Evolutionary conservation across 2,888 invertebrate species (phyloP).

Genomic region (Chrysolina americana): DNA sequence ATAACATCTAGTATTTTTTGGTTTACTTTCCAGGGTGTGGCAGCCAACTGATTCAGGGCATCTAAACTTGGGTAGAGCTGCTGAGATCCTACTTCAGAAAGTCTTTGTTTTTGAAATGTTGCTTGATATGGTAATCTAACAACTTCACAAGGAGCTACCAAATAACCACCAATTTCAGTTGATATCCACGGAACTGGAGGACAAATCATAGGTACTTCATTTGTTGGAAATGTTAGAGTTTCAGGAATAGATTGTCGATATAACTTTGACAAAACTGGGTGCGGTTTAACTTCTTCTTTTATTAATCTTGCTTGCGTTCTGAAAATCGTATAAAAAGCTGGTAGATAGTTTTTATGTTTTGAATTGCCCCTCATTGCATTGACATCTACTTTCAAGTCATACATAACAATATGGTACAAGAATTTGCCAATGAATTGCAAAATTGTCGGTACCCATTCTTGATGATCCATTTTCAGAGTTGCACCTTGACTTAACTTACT

Average conservation of each 20-base stretch:
- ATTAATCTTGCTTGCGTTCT: constrained; percentile 77
- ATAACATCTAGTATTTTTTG: constrained; percentile 72
- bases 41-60: constrained; percentile 92
- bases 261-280: constrained; percentile 82
- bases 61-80: constrained; percentile 89
- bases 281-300: constrained; percentile 84
- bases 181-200: constrained; percentile 92
- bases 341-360: constrained; percentile 74
- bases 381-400: constrained; percentile 87
- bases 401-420: constrained; percentile 88
- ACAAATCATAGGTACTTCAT: constrained; percentile 81
- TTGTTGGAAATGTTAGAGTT: constrained; percentile 80
- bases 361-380: constrained; percentile 76
- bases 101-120: constrained; percentile 76
- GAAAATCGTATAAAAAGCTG: constrained; percentile 86
- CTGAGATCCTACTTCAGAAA: constrained; percentile 73
- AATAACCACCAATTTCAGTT: constrained; percentile 70
- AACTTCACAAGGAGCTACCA: constrained; percentile 73
- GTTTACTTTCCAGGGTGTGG: constrained; percentile 95
- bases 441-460: constrained; percentile 79
- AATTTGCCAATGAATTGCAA: constrained; percentile 83
- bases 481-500: constrained; percentile 62
- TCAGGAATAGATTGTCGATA: constrained; percentile 79
- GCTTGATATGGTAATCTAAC: constrained; percentile 77
- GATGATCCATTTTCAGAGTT: constrained; percentile 67